Evolutionary conservation across 1,140 invertebrate species (phyloP).

Genomic region (Cylas formicarius): DNA sequence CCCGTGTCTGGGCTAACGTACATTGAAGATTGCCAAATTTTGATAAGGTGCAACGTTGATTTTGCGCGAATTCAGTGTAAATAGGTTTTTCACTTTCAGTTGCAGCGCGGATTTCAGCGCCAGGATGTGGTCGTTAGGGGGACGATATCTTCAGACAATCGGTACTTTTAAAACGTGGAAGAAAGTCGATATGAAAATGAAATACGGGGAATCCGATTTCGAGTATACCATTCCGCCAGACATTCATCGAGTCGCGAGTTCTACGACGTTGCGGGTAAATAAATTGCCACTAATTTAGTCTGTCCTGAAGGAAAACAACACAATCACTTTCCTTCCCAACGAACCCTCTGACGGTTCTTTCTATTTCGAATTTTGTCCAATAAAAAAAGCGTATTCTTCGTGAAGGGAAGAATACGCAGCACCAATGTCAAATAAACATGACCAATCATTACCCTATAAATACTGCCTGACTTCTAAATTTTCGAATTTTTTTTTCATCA

Average conservation of each 20-base stretch:
- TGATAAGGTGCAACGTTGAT: slow-evolving; percentile 50
- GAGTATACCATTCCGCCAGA: slow-evolving; percentile 54
- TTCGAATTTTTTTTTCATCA: no score
- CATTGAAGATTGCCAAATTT: slow-evolving; percentile 50
- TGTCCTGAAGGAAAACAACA: no score
- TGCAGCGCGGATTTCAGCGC: slow-evolving; percentile 65
- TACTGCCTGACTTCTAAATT: no score
- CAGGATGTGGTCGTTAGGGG: slow-evolving; percentile 59
- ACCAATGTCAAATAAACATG: no score
- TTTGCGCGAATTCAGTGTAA: not conserved
- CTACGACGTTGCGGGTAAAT: slow-evolving; percentile 54
- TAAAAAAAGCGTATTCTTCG: no score
- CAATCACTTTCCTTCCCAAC: no score
- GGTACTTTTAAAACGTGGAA: slow-evolving; percentile 57
- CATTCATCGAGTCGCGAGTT: slow-evolving; percentile 56
- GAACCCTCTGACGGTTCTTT: no score
- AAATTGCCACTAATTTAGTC: no score
- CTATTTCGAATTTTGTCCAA: no score
- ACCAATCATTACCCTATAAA: no score
- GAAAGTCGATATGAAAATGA: slow-evolving; percentile 37
- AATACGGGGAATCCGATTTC: slow-evolving; percentile 23
- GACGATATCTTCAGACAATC: slow-evolving; percentile 60
- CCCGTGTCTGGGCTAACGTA: slow-evolving; percentile 54
- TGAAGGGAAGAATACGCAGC: no score
- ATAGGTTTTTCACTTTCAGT: slow-evolving; percentile 39